Percentiles rank a stretch among this genome's conserved stretches.
Evolutionary conservation across 2,888 invertebrate species (phyloP).

Genomic region (Frankliniella intonsa): DNA sequence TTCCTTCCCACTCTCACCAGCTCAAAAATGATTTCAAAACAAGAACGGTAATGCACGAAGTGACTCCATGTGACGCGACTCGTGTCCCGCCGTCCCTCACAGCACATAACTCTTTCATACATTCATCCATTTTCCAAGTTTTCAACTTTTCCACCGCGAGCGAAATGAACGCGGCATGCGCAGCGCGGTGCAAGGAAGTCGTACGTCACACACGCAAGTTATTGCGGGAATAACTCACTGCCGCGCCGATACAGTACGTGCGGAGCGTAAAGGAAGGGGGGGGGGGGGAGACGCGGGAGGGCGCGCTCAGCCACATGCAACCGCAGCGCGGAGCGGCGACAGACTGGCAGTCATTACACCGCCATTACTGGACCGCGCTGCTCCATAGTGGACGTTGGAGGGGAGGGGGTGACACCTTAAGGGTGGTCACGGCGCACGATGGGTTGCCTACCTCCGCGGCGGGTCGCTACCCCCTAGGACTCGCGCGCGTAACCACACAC

Average conservation of each 20-base stretch:
- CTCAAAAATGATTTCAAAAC: no score
- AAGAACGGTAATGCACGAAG: no score
- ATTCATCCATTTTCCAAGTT: no score
- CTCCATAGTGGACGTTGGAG: background rate
- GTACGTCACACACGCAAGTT: conserved; percentile 9
- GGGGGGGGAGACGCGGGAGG: background rate
- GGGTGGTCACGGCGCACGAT: background rate
- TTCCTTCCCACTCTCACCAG: no score
- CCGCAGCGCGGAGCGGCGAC: no score
- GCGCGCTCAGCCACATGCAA: no score
- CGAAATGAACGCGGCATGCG: no score
- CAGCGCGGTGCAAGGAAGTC: conserved; percentile 9
- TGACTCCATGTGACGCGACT: no score
- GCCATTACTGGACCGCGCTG: background rate
- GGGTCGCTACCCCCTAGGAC: background rate
- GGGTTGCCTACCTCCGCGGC: conserved; percentile 6
- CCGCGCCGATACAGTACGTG: conserved; percentile 4
- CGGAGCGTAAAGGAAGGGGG: background rate
- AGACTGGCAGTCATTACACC: background rate
- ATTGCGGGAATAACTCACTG: background rate
- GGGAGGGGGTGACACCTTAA: background rate
- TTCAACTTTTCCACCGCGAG: no score
- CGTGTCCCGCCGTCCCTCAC: no score
- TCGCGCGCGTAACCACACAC: no score
- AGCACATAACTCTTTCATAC: no score